Conservation (phyloP, 2,797 vertebrate species). For the Peromyscus melanophrys region DNA sequence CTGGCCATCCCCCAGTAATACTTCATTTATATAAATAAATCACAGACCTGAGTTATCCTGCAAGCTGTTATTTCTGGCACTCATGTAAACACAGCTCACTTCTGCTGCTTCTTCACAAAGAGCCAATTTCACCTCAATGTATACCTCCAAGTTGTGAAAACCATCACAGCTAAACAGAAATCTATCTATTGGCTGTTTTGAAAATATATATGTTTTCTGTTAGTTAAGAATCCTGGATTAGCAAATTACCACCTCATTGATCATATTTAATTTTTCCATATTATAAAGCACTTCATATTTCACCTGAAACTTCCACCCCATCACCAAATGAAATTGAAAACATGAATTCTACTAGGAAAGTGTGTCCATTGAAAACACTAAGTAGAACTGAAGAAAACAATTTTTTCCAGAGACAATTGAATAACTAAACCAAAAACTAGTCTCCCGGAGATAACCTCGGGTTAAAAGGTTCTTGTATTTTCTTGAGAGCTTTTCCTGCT, state of each 20-base stretch:
- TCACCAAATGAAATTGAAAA: slow-evolving; percentile 37
- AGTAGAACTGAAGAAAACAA: slow-evolving; percentile 56
- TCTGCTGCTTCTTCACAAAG: not conserved
- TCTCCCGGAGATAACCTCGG: slow-evolving; percentile 68
- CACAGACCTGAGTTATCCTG: not conserved
- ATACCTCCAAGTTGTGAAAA: slow-evolving; percentile 19
- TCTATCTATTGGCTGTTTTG: not conserved
- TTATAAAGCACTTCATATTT: not conserved
- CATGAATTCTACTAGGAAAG: slow-evolving; percentile 25
- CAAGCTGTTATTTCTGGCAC: not conserved
- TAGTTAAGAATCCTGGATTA: slow-evolving; percentile 44
- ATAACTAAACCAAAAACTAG: slow-evolving; percentile 74
- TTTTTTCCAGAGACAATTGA: slow-evolving; percentile 70
- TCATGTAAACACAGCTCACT: not conserved
- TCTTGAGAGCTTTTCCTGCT: slow-evolving; percentile 75
- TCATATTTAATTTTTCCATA: slow-evolving; percentile 1
- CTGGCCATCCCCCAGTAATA: not conserved
- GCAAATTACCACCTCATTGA: slow-evolving; percentile 28
- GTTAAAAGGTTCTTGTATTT: slow-evolving; percentile 78
- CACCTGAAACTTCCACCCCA: not conserved
- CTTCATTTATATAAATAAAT: not conserved
- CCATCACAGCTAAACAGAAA: slow-evolving; percentile 18
- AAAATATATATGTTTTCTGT: slow-evolving; percentile 18
- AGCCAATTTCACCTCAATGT: not conserved
- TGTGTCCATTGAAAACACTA: slow-evolving; percentile 40